A percentile compares a stretch with the other conserved stretches of the same genome.
Evolutionary conservation across 2,113 vertebrate species (phyloP).

Genomic region (Colistium nudipinnis): DNA sequence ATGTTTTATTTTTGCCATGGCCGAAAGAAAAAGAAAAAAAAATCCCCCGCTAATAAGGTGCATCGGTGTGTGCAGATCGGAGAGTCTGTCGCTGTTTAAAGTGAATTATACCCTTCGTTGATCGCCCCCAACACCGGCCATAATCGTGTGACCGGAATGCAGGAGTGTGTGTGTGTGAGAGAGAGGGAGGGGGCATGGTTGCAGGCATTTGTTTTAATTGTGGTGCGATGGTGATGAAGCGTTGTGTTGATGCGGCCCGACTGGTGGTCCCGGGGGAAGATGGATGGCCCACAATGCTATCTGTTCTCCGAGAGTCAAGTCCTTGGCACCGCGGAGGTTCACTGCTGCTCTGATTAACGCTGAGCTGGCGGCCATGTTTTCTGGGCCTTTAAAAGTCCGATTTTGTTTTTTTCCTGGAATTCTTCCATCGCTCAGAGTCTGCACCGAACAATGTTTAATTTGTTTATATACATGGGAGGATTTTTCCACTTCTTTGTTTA

Average conservation of each 20-base stretch:
- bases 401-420: conserved; percentile 32
- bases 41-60: conserved; percentile 62
- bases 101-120: conserved; percentile 71
- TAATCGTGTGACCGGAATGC: conserved; percentile 68
- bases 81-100: conserved; percentile 62
- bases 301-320: conserved; percentile 62
- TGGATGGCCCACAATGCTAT: conserved; percentile 73
- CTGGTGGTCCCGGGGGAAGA: conserved; percentile 75
- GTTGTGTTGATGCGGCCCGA: conserved; percentile 74
- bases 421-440: conserved; percentile 3
- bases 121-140: conserved; percentile 64
- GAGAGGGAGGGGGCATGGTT: conserved; percentile 55
- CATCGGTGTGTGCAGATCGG: conserved; percentile 41
- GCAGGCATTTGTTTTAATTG: conserved; percentile 80
- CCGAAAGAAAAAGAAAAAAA: no score
- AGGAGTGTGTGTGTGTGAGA: no score
- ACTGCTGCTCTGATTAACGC: conserved; percentile 68
- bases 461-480: conserved; percentile 22
- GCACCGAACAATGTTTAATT: conserved; percentile 16
- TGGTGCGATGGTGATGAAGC: conserved; percentile 74
- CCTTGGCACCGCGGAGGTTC: conserved; percentile 60
- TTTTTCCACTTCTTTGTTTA: background rate
- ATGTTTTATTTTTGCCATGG: background rate
- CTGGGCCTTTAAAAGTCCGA: conserved; percentile 22
- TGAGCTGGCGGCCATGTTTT: conserved; percentile 45